Base-by-base conservation (phyloP, 2,797 vertebrate species). In the Manis crassicaudata region DNA sequence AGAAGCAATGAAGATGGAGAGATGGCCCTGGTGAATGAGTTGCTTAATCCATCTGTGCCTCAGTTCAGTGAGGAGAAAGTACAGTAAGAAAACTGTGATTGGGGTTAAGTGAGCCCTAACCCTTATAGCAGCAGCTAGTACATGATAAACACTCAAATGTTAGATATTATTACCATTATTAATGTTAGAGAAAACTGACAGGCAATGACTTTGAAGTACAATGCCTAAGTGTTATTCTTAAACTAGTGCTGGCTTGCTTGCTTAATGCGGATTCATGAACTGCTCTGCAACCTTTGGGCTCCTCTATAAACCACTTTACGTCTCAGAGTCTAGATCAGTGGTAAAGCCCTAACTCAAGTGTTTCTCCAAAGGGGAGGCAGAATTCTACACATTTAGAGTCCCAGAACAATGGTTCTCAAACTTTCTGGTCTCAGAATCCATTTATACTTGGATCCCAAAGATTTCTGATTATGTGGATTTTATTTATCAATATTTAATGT, bases 401-500 rank as follows among this genome's bases (percentile, higher is more conserved):
- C 32, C 46, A 80, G 14, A 58, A 77, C 32, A 70, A 54, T 43
- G 37, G 17, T 43, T 79, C 84, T 77, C 84, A 95, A 82, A 62
- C 65, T 75, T 73, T 58, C 58, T 35, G 12, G 46, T 46, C 29
- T 91, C 50, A 73, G 65, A 40, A 87, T 79, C 32, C 37, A 25
- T 70, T 95, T 94, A 93, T 7, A 46, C 6, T 85, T 77, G 56
- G 35, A 75, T n/a, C 32, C 10, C 62, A 88, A 46, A 84, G 77
- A 76, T 84, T 87, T 95, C 77, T n/a, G 73, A 35, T 60, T 81
- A 77, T 76, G 20, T 91, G 50, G 73, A 60, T 54, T 90, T 43
- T 62, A 93, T 52, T 68, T 77, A 95, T 6, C 50, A 95, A n/a
- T 65, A 93, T 54, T 76, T 92, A 86, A 75, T 70, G 46, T 60